Evolutionary conservation across 1,140 invertebrate species (phyloP), one percentile per base, ranked within the genome.

Genomic region (Nasonia longicornis): DNA sequence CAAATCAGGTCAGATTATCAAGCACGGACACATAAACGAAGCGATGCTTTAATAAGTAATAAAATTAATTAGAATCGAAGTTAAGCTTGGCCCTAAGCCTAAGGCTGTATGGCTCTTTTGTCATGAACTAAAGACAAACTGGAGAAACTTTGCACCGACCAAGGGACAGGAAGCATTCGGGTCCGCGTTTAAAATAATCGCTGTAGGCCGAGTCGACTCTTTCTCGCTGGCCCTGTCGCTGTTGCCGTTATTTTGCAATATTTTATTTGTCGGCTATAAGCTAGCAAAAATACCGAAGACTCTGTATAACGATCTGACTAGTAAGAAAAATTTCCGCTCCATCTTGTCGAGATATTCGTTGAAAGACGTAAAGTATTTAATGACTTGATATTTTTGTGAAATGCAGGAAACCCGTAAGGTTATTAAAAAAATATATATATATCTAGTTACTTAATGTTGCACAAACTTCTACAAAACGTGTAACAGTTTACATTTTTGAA

Each of bases 131-230:
- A 26, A 77, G 35, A 66, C 16, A 64, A 72, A 48, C 80, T 81
- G 75, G 80, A 81, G 58, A 81, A 72, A 66, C 52, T 77, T 66
- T 31, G 52, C 35, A 77, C 35, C 74, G 72, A 73, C 38, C 48
- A 69, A 72, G 58, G 3, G 0, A 77, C 80, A 81, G 69, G 75
- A 77, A 81, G 20, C 69, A 81, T 77, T 81, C 74, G 67, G 75
- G 48, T 73, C 52, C 52, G 52, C 31, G 75, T 81, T 77, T 72
- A 81, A 77, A 81, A 81, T 77, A 77, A 77, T 76, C 52, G 66
- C 35, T 58, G 2, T 64, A 8, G 63, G 1, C 64, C 45, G 26
- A 38, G 20, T n/a, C 8, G 38, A 14, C 12, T 71, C 52, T 45
- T 73, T 38, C 71, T 52, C 26, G 71, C 16, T 77, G 3, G 2